Evolutionary conservation across 64 coral and sea anemone species (phyloP), one percentile per base, ranked within the genome.

Genomic region (Platygyra sinensis): DNA sequence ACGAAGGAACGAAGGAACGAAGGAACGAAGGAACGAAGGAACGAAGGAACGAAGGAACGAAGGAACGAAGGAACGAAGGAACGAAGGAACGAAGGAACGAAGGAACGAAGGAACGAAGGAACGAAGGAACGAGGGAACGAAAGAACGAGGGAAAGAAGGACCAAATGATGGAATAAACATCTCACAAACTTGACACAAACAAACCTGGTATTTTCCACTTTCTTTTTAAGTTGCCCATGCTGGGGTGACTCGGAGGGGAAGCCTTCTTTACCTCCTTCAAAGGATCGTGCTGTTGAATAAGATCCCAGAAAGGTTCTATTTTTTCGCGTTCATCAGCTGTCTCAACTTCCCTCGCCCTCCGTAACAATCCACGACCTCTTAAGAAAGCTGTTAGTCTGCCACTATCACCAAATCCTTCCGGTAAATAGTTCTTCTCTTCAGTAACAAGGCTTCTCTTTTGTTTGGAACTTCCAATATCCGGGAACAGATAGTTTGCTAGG

Each of bases 141-240:
- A 54, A 54, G 52, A 54, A 54, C 8, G 52, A 54, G 13, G 13
- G 52, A 54, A 54, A 2, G 52, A 54, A 10, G 1, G 52, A 54
- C 1, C 7, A 0, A 54, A 54, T 54, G 52, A 54, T 14, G 1
- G 3, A 57, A 16, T 16, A 16, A 57, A 57, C 54, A 16, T 57
- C 54, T 57, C 54, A 57, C 54, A 57, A n/a, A n/a, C n/a, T n/a
- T n/a, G n/a, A n/a, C n/a, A n/a, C n/a, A n/a, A n/a, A n/a, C n/a
- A n/a, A 67, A 99, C 97, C 97, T 93, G 97, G 97, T 59, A 99
- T 99, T 73, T 99, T 95, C 97, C 97, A 99, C 75, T 95, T 99
- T 72, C 85, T 95, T 74, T 93, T 95, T n/a, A 99, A 73, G 39
- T 89, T 87, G 27, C 82, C 61, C 83, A 95, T 90, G 3, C 81